Base-by-base conservation (phyloP, 2,888 invertebrate species). In the Trissonchulus latispiculum region DNA sequence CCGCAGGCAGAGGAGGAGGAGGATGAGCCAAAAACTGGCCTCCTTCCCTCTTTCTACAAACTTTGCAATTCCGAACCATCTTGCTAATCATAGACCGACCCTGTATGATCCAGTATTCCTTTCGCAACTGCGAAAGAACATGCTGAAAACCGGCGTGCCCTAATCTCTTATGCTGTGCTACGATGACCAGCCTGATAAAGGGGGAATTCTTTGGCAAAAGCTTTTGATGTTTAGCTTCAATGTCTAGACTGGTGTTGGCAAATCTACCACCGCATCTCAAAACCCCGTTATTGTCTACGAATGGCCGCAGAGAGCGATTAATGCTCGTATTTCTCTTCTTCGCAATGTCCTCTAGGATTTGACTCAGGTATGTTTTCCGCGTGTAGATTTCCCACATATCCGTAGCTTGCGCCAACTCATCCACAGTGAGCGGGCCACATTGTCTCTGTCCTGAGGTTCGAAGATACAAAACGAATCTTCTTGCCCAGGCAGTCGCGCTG, bases 61-160 rank as follows among this genome's bases (percentile, higher is more conserved):
- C 18, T 23, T 29, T 15, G 36, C 73, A 73, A 8, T 31, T 72
- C n/a, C 74, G 31, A 2, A 73, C 18, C 15, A 73, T 28, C 23
- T 73, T 28, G 15, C 59, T 2, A 28, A 73, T 74, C n/a, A 31
- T 36, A 2, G 72, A n/a, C 15, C 73, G 32, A 28, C 73, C 73
- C 37, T 74, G 36, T 35, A 74, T 74, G 28, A 73, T 28, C 73
- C 73, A 73, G 29, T 73, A 73, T 29, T 73, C 37, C 8, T 73
- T 23, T 32, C 73, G 71, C 3, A 73, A 8, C 8, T 31, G 28
- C 23, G 73, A 36, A 2, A 73, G 29, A 18, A 37, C 74, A 32
- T 73, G 73, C n/a, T 23, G 2, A 3, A 73, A 31, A 15, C 73
- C 73, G 23, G 23, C 23, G 33, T 73, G 73, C 2, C 28, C 3